These are phyloP conservation scores for Gari tellinella DNA, from an alignment of 2,888 invertebrate genomes.

Conservation along the genomic window DNA sequence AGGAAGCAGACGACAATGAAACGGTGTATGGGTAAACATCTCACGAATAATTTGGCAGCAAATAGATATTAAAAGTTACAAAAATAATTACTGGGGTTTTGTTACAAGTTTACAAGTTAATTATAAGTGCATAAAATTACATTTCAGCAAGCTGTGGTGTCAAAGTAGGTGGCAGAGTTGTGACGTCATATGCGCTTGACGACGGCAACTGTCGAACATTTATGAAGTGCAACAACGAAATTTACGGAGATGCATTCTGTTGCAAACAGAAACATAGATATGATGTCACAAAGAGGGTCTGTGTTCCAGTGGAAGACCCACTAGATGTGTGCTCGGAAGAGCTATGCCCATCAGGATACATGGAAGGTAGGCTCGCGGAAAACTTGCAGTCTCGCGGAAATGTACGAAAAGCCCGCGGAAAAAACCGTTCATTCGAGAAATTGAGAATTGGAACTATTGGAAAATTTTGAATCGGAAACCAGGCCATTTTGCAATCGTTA, in stretches of 20 bases:
- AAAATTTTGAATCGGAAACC: no score
- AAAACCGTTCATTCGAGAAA: no score
- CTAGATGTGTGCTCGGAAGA: constrained; percentile 24
- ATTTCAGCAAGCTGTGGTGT: constrained; percentile 40
- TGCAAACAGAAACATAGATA: constrained; percentile 35
- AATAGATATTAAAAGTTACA: no score
- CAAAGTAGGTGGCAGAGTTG: not conserved
- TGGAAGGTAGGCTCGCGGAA: constrained; percentile 48
- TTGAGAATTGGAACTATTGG: not conserved
- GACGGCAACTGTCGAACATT: constrained; percentile 57
- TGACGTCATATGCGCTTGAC: constrained; percentile 21
- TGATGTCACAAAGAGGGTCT: constrained; percentile 13
- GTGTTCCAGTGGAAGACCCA: constrained; percentile 26
- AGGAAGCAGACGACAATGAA: no score
- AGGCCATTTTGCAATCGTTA: no score
- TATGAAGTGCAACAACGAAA: constrained; percentile 39
- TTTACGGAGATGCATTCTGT: constrained; percentile 34
- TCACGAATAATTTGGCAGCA: no score
- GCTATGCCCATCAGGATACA: constrained; percentile 38
- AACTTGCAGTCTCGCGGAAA: no score
- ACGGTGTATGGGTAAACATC: no score
- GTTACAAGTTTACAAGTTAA: no score
- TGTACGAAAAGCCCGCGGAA: no score
- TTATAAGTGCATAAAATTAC: no score
- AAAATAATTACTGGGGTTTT: no score